phyloP scores from a whole-genome alignment of 2,888 invertebrate species.

The Drosophila mulleri region DNA sequence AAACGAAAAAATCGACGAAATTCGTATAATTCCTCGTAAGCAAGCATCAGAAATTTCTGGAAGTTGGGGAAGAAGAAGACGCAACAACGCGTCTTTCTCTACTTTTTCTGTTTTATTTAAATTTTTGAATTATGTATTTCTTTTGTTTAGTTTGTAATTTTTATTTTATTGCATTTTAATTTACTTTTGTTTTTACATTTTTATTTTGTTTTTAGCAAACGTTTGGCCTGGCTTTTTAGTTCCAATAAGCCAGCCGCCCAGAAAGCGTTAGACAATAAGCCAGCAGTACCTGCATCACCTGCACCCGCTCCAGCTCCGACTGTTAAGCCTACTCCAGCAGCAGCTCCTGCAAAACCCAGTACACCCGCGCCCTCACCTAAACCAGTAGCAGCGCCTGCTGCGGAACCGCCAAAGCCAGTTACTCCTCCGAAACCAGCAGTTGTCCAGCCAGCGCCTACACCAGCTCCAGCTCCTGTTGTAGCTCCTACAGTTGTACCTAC shows the following conservation, averaged over 20 bases:
- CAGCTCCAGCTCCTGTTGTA: slow-evolving; percentile 40
- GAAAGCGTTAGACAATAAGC: slow-evolving; percentile 76
- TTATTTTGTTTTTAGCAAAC: slow-evolving; percentile 81
- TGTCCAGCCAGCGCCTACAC: slow-evolving; percentile 42
- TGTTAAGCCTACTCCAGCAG: slow-evolving; percentile 28
- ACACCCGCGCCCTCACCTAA: slow-evolving; percentile 50
- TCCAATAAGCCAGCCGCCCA: slow-evolving; percentile 75
- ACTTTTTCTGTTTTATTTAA: background rate
- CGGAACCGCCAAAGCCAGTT: slow-evolving; percentile 24
- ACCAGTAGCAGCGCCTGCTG: slow-evolving; percentile 34
- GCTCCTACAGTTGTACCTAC: slow-evolving; percentile 21
- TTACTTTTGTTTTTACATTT: slow-evolving; percentile 55
- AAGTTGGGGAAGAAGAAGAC: slow-evolving; percentile 22
- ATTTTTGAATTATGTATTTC: slow-evolving; percentile 32
- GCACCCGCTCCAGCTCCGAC: slow-evolving; percentile 11
- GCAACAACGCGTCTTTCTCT: background rate
- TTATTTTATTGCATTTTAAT: slow-evolving; percentile 47
- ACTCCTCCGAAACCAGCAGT: slow-evolving; percentile 43
- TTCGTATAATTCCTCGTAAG: background rate
- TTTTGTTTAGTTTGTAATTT: slow-evolving; percentile 9
- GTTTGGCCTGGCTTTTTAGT: slow-evolving; percentile 84
- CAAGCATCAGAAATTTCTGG: slow-evolving; percentile 16
- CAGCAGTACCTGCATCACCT: slow-evolving; percentile 39
- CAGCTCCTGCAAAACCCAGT: slow-evolving; percentile 14
- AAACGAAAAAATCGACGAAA: background rate